Base-by-base conservation (phyloP, 1,140 invertebrate species). In the Nasonia longicornis region DNA sequence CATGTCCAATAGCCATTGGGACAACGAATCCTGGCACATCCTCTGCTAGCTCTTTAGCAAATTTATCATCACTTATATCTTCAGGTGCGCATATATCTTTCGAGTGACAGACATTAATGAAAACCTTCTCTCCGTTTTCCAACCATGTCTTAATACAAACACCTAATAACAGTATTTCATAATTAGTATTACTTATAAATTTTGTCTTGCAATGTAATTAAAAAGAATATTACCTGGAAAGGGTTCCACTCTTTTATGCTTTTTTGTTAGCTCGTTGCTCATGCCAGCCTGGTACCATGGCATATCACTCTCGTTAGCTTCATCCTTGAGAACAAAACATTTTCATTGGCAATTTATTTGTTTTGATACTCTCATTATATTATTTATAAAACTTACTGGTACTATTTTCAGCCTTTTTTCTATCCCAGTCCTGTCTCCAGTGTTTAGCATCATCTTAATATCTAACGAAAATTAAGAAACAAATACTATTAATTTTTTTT, bases 1-100 rank as follows among this genome's bases (percentile, higher is more conserved):
- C 93, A 87, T 95, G 94, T 0, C 96, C 96, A 83, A 98, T 95
- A 87, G 96, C 97, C 95, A 98, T 96, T 2, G 97, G 97, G 67
- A 98, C 93, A 74, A 94, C 91, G 87, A 94, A 98, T 7, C 93
- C 93, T 0, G 94, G 92, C 78, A 94, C 93, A 75, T 96, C 94
- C 2, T 95, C 94, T 2, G 11, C 2, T 26, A 97, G 86, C 70
- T 96, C 92, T 74, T 93, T 90, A 73, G 94, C 87, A 1, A 98
- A 89, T 86, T 96, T 93, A 83, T 94, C 92, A 88, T 97, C 95
- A 6, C 93, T 93, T 58, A 97, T 94, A 84, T 98, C 95, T 86
- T 94, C 92, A 3, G 97, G 96, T 76, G 94, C 89, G 48, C 95
- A 96, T 80, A 98, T 95, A 72, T 94, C 93, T 83, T 94, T 92